Conservation (phyloP, 2,888 invertebrate genomes). For the Pyrgus malvae region DNA sequence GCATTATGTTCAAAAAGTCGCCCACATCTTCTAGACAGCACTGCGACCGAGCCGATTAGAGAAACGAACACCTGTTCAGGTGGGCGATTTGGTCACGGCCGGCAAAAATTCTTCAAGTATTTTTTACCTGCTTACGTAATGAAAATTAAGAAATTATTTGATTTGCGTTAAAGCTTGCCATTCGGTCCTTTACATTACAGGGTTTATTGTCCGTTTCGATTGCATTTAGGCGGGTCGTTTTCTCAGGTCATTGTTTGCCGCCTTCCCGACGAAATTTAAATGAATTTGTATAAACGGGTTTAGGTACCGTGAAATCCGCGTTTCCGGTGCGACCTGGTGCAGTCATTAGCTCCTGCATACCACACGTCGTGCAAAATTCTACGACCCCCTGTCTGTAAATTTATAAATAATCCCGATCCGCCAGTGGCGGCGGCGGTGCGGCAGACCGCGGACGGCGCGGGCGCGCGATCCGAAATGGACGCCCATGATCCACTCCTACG, state of each 20-base stretch:
- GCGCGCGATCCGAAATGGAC: slow-evolving; percentile 69
- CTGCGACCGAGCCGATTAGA: slow-evolving; percentile 46
- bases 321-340: slow-evolving; percentile 68
- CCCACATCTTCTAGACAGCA: slow-evolving; percentile 34
- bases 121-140: slow-evolving; percentile 47
- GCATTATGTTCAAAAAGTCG: slow-evolving; percentile 28
- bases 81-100: slow-evolving; percentile 65
- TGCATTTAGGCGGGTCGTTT: not conserved
- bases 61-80: slow-evolving; percentile 68
- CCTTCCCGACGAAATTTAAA: slow-evolving; percentile 2
- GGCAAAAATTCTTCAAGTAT: slow-evolving; percentile 37
- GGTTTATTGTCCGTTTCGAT: not conserved
- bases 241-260: slow-evolving; percentile 1
- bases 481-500: slow-evolving; percentile 61
- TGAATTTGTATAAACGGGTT: not conserved
- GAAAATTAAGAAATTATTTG: slow-evolving; percentile 11
- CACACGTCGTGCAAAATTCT: slow-evolving; percentile 74
- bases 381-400: slow-evolving; percentile 80
- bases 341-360: slow-evolving; percentile 65
- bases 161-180: not conserved
- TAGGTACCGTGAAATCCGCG: slow-evolving; percentile 28
- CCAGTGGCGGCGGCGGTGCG: slow-evolving; percentile 80
- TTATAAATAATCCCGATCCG: slow-evolving; percentile 79
- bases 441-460: slow-evolving; percentile 80
- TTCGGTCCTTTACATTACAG: not conserved